phyloP scores from a whole-genome alignment of 2,888 invertebrate genomes.

The Ephialtes manifestator region DNA sequence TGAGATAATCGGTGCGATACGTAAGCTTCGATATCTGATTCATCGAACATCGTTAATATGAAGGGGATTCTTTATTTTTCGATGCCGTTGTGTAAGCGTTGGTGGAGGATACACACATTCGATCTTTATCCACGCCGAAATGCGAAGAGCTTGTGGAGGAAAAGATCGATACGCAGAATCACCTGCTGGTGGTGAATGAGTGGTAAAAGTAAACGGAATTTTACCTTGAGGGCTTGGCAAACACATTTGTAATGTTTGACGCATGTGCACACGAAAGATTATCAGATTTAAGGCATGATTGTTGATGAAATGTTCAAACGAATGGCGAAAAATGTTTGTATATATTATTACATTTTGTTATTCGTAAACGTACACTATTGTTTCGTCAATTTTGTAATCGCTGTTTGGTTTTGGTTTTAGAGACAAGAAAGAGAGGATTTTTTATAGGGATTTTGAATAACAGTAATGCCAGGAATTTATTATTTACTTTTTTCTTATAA shows the following conservation, averaged over 20 bases:
- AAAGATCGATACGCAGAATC: constrained; percentile 53
- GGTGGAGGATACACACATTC: constrained; percentile 54
- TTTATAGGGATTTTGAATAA: no score
- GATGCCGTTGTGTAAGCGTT: constrained; percentile 18
- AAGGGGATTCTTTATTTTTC: constrained; percentile 5
- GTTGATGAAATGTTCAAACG: constrained; percentile 27
- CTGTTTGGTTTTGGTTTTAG: no score
- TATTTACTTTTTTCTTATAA: no score
- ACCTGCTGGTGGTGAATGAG: constrained; percentile 73
- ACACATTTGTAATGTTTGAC: constrained; percentile 83
- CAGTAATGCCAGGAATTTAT: no score
- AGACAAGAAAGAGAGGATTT: no score
- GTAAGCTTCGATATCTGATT: constrained; percentile 27
- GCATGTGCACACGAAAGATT: constrained; percentile 82
- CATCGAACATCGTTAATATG: constrained; percentile 27
- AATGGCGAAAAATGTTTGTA: background rate
- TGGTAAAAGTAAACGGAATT: constrained; percentile 61
- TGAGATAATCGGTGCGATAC: constrained; percentile 50
- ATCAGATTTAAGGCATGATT: constrained; percentile 80
- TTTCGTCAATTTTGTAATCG: no score
- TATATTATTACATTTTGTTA: no score
- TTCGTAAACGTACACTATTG: no score
- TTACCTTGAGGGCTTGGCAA: constrained; percentile 72
- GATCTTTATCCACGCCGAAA: constrained; percentile 59
- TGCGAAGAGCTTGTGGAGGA: constrained; percentile 6